Evolutionary conservation across 2,888 invertebrate genomes (phyloP).

Genomic region (Blastobasis adustella): DNA sequence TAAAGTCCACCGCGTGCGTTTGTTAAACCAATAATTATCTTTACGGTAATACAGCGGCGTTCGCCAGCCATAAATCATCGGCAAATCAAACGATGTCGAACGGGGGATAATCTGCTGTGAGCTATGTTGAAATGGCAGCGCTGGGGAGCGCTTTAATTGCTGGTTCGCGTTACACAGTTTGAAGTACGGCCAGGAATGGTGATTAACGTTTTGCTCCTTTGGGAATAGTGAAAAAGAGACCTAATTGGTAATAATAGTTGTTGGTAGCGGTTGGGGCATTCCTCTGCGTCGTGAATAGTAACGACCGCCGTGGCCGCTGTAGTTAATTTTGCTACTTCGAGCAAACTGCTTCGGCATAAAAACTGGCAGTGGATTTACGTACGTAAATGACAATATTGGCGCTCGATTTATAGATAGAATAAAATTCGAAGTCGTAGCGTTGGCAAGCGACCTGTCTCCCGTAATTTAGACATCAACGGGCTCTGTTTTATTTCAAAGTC

Average conservation of each 20-base stretch:
- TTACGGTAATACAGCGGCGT: constrained; percentile 43
- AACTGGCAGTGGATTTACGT: too few relatives aligned
- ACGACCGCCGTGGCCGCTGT: too few relatives aligned
- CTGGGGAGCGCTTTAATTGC: constrained; percentile 29
- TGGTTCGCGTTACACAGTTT: constrained; percentile 25
- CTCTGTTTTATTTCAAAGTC: not conserved
- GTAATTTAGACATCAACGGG: not conserved
- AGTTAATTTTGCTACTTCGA: too few relatives aligned
- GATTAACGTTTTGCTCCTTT: constrained; percentile 12
- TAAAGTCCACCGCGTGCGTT: constrained; percentile 55
- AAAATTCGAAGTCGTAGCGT: too few relatives aligned
- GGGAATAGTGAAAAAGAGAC: constrained; percentile 2
- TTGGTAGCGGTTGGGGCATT: not conserved
- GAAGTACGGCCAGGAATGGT: constrained; percentile 5
- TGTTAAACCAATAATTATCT: constrained; percentile 61
- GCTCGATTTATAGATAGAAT: too few relatives aligned
- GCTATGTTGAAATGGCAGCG: constrained; percentile 37
- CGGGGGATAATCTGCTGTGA: constrained; percentile 28
- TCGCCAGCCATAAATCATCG: constrained; percentile 53
- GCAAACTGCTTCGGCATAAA: too few relatives aligned
- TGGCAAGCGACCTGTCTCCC: not conserved
- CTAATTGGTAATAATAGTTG: constrained; percentile 4
- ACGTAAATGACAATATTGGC: not conserved
- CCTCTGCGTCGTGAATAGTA: too few relatives aligned
- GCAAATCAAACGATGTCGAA: constrained; percentile 54